phyloP scores from a whole-genome alignment of 1,140 invertebrate species.

The Hestina assimilis region DNA sequence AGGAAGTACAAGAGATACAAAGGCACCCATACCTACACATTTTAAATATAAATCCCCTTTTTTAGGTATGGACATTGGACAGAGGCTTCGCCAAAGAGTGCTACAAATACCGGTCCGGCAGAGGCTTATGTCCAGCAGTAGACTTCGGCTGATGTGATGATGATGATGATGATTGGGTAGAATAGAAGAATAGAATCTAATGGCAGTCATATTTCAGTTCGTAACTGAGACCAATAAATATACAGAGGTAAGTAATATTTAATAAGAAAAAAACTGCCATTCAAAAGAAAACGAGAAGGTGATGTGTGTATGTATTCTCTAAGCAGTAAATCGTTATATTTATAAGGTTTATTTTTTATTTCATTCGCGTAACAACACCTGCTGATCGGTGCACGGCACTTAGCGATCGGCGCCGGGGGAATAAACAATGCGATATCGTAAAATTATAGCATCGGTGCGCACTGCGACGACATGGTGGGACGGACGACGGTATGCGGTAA shows the following conservation, averaged over 20 bases:
- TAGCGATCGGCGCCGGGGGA: slow-evolving; percentile 31
- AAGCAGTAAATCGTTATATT: slow-evolving; percentile 26
- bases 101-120: too few relatives aligned
- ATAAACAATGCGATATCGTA: slow-evolving; percentile 52
- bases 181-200: too few relatives aligned
- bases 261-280: background rate
- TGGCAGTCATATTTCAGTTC: too few relatives aligned
- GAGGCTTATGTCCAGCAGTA: too few relatives aligned
- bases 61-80: too few relatives aligned
- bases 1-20: too few relatives aligned
- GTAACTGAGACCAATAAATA: too few relatives aligned
- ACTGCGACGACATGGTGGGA: slow-evolving; percentile 30
- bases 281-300: background rate
- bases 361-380: slow-evolving; percentile 18
- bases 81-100: too few relatives aligned
- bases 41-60: too few relatives aligned
- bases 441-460: slow-evolving; percentile 38
- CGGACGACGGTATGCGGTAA: slow-evolving; percentile 27
- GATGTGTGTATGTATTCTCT: background rate
- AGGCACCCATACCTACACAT: too few relatives aligned
- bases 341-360: background rate
- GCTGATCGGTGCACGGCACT: slow-evolving; percentile 28
- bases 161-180: too few relatives aligned
- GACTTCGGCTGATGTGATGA: too few relatives aligned
- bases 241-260: background rate